Percentiles rank a stretch among this genome's conserved stretches.
These are phyloP conservation scores for Cochlearius cochlearius DNA, from an alignment of 2,113 vertebrate species.

Conservation along the genomic window DNA sequence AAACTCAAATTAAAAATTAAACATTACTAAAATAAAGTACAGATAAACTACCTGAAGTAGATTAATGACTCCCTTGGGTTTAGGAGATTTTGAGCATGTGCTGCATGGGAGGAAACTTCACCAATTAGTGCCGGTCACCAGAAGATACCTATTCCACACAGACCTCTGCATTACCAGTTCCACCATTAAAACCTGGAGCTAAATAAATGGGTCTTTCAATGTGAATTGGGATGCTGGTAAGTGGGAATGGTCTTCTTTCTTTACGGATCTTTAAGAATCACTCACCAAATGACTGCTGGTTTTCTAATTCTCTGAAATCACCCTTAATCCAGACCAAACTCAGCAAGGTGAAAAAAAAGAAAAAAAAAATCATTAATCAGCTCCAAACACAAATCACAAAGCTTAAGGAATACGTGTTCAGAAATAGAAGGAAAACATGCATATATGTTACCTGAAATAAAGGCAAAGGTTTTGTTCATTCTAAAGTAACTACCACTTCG, in stretches of 20 bases:
- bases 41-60: not conserved
- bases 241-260: not conserved
- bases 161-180: not conserved
- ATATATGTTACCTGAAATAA: not conserved
- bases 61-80: not conserved
- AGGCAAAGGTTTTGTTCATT: not conserved
- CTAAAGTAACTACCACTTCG: not conserved
- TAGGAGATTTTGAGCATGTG: not conserved
- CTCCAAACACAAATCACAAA: not conserved
- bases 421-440: not conserved
- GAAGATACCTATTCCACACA: not conserved
- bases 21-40: not conserved
- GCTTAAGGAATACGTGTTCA: not conserved
- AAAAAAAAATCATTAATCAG: not conserved
- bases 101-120: not conserved
- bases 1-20: not conserved
- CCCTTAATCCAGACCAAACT: not conserved
- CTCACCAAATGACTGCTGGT: accelerated
- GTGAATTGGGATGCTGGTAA: not conserved
- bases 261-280: not conserved
- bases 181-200: not conserved
- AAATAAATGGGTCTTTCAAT: not conserved
- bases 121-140: not conserved
- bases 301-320: not conserved
- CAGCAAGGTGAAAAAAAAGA: not conserved